phyloP scores from a whole-genome alignment of 2,888 invertebrate genomes.

The Noctuana brunneofusca region DNA sequence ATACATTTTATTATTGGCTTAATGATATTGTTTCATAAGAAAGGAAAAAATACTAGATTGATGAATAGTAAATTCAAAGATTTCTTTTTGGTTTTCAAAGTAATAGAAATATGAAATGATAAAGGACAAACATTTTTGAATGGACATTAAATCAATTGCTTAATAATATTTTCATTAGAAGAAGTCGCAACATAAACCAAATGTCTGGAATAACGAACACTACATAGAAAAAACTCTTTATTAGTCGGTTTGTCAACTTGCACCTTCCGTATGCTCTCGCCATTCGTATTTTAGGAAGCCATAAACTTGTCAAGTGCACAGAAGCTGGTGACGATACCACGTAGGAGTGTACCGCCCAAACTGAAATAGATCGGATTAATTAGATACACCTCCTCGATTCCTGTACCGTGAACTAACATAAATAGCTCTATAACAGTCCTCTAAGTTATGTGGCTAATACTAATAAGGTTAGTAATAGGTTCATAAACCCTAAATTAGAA shows the following conservation, averaged over 20 bases:
- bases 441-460: neutral
- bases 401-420: slow-evolving; percentile 9
- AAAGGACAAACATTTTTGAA: too few relatives aligned
- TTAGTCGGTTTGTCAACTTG: neutral
- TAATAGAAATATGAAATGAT: too few relatives aligned
- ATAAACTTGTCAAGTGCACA: slow-evolving; percentile 19
- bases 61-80: too few relatives aligned
- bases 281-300: slow-evolving; percentile 16
- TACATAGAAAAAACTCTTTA: neutral
- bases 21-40: too few relatives aligned
- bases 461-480: slow-evolving; percentile 16
- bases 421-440: slow-evolving; percentile 12
- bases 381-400: slow-evolving; percentile 4
- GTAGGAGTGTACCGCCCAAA: neutral
- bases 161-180: too few relatives aligned
- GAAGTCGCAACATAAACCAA: too few relatives aligned
- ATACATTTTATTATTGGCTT: too few relatives aligned
- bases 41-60: too few relatives aligned
- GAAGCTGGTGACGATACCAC: neutral
- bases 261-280: neutral
- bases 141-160: too few relatives aligned
- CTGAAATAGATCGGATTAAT: slow-evolving; percentile 28
- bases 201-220: too few relatives aligned
- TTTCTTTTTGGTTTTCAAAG: too few relatives aligned
- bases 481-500: too few relatives aligned